phyloP scores from a whole-genome alignment of 1,140 invertebrate genomes.

The Lepidostoma basale region DNA sequence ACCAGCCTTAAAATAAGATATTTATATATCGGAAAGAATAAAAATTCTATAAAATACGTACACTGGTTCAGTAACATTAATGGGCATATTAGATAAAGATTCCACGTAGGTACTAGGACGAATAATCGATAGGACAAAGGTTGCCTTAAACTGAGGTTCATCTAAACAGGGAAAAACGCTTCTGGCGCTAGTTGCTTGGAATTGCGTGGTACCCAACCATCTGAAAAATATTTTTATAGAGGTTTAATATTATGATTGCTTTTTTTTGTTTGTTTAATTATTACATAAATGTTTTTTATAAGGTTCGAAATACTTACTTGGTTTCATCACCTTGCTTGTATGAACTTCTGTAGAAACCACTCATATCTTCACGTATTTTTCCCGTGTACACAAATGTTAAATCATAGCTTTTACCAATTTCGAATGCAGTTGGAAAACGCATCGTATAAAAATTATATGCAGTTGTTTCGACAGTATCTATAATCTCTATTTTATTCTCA shows the following conservation, averaged over 20 bases:
- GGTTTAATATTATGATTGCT: neutral
- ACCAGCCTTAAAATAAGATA: too few species aligned
- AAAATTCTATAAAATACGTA: too few species aligned
- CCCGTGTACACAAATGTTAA: conserved; percentile 56
- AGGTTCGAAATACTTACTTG: conserved; percentile 29
- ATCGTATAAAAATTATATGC: neutral
- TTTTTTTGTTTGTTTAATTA: too few species aligned
- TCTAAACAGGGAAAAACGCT: conserved; percentile 90
- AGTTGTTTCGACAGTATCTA: neutral
- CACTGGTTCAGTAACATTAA: too few species aligned
- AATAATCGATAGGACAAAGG: conserved; percentile 59
- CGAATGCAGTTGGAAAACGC: neutral
- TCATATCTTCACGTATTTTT: conserved; percentile 63
- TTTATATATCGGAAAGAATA: too few species aligned
- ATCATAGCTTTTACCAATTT: neutral
- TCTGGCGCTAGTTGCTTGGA: conserved; percentile 80
- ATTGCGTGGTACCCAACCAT: conserved; percentile 78
- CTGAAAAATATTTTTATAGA: conserved; percentile 49
- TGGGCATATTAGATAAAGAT: conserved; percentile 50
- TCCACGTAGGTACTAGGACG: conserved; percentile 47
- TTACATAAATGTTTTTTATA: too few species aligned
- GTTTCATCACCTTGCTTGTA: conserved; percentile 60
- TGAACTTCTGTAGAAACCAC: conserved; percentile 81
- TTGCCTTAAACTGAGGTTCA: conserved; percentile 84
- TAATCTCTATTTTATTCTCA: neutral